Evolutionary conservation across 1,140 invertebrate genomes (phyloP).

Genomic region (Lutraria rhynchaena): DNA sequence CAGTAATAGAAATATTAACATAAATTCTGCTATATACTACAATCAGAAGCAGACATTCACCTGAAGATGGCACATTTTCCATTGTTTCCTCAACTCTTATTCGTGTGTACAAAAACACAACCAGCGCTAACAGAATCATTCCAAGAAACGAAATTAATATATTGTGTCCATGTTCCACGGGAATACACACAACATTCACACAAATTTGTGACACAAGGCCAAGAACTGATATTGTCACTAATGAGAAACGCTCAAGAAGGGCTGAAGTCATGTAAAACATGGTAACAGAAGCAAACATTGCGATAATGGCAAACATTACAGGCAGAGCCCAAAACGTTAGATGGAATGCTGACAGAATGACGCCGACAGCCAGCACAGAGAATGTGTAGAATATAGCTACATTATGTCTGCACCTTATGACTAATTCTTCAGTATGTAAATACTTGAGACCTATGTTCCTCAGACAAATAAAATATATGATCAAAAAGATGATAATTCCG

Average conservation of each 20-base stretch:
- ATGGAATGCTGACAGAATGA: conserved; percentile 29
- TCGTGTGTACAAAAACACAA: not conserved
- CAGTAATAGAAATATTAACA: no score
- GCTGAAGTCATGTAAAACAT: conserved; percentile 48
- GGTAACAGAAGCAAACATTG: conserved; percentile 50
- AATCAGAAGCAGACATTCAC: not conserved
- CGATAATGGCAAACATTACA: conserved; percentile 45
- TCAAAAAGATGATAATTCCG: conserved; percentile 50
- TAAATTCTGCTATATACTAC: no score
- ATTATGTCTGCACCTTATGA: conserved; percentile 25
- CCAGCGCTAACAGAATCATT: conserved; percentile 3
- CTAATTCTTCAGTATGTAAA: conserved; percentile 39
- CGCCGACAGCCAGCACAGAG: not conserved
- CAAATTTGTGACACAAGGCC: conserved; percentile 48
- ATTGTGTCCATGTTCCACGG: conserved; percentile 37
- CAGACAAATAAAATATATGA: conserved; percentile 41
- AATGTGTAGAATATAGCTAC: conserved; percentile 23
- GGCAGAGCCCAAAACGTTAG: conserved; percentile 49
- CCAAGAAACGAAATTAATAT: conserved; percentile 32
- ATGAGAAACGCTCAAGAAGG: conserved; percentile 33
- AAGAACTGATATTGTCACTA: conserved; percentile 50
- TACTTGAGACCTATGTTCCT: conserved; percentile 54
- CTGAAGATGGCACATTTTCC: not conserved
- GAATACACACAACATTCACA: conserved; percentile 35
- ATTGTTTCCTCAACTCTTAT: not conserved